phyloP scores from a whole-genome alignment of 1,140 invertebrate genomes.

The Neodiprion virginianus region DNA sequence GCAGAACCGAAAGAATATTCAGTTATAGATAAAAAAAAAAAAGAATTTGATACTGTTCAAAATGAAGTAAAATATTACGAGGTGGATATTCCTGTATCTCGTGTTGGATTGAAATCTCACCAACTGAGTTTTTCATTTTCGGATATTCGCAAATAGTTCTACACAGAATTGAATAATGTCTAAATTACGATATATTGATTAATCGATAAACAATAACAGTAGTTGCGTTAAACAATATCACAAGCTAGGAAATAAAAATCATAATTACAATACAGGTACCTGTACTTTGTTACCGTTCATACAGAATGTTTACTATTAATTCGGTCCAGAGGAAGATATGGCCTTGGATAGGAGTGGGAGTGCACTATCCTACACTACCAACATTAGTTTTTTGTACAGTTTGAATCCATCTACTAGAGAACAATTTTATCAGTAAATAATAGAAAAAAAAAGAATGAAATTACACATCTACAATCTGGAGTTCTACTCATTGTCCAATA shows the following conservation, averaged over 20 bases:
- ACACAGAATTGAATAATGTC: too few species aligned
- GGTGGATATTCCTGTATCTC: too few species aligned
- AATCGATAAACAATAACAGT: too few species aligned
- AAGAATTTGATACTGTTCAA: too few species aligned
- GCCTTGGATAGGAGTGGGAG: slow-evolving; percentile 39
- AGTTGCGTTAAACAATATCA: too few species aligned
- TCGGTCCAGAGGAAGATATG: slow-evolving; percentile 34
- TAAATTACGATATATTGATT: too few species aligned
- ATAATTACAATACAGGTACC: not conserved
- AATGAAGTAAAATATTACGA: too few species aligned
- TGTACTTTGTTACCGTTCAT: not conserved
- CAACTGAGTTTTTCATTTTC: too few species aligned
- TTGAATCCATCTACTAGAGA: not conserved
- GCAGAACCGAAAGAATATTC: too few species aligned
- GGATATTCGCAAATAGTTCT: too few species aligned
- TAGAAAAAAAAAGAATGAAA: not conserved
- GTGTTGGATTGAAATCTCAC: too few species aligned
- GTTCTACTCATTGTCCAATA: slow-evolving; percentile 15
- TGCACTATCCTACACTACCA: slow-evolving; percentile 45
- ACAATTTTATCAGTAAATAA: not conserved
- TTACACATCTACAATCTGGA: slow-evolving; percentile 1
- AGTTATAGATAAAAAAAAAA: too few species aligned
- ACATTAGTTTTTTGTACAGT: slow-evolving; percentile 25
- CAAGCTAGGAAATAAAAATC: not conserved
- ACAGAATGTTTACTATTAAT: slow-evolving; percentile 32